Evolutionary conservation across 2,888 invertebrate species (phyloP), one percentile per base, ranked within the genome.

Genomic region (Melieria picta): DNA sequence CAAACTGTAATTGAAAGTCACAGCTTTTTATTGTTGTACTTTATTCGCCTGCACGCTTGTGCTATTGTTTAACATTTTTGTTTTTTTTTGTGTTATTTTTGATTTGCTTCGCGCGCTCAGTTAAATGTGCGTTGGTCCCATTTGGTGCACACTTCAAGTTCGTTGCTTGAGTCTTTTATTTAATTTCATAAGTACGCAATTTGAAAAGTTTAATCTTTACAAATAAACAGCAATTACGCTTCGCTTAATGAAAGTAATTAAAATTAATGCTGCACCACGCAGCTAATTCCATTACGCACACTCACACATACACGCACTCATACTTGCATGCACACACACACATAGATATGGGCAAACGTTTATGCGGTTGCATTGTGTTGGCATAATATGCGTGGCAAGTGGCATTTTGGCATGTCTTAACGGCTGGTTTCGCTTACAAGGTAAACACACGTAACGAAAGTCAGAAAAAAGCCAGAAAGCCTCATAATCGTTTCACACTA

Each of bases 141-240:
- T 30, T 30, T 73, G 30, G 7, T 30, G 43, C 50, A 11, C 65
- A 10, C 46, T n/a, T 45, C 56, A 55, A 65, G 71, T 73, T 70
- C 72, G 69, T 75, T 69, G 71, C 74, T 74, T 56, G 58, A 72
- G 69, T 70, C 72, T 73, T 73, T 66, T 64, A 60, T 66, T 66
- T 30, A 58, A 9, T 42, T 64, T 5, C 10, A 10, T 45, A 5
- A 3, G 45, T 45, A 46, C 16, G 30, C 10, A 11, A 42, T 3
- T 45, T 57, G 10, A 4, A 42, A 10, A 67, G 1, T 42, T 45
- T 43, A 60, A 48, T n/a, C 47, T 48, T n/a, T 30, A 9, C 16
- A 42, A 42, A 7, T 11, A 16, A 11, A n/a, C 43, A 43, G n/a
- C 47, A 50, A 48, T 58, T 50, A n/a, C 43, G 52, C 45, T 60